These are phyloP conservation scores for Tricholaema leucomelas DNA, from an alignment of 2,113 vertebrate species.

Conservation along the genomic window DNA sequence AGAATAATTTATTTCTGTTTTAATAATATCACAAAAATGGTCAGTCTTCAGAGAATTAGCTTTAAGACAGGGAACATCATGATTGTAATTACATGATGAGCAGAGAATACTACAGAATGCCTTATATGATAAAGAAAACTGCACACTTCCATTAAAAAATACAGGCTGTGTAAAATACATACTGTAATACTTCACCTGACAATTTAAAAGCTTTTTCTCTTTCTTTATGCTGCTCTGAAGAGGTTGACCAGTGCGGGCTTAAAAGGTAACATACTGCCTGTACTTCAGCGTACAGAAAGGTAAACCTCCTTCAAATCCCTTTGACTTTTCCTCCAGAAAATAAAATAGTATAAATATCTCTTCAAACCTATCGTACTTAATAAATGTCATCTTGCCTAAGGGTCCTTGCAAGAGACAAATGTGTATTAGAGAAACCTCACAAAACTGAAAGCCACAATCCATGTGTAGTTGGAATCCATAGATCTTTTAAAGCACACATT, in stretches of 20 bases:
- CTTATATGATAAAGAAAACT: background rate
- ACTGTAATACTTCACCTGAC: background rate
- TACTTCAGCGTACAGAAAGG: background rate
- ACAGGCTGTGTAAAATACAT: background rate
- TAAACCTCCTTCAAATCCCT: constrained; percentile 18
- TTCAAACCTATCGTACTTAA: constrained; percentile 18
- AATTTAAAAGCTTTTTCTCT: background rate
- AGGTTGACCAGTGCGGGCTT: background rate
- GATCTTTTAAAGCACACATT: constrained; percentile 39
- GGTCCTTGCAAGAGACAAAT: background rate
- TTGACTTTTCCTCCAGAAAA: constrained; percentile 9
- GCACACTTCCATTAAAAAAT: background rate
- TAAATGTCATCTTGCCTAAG: constrained; percentile 31
- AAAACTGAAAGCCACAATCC: constrained; percentile 34
- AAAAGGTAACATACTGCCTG: background rate
- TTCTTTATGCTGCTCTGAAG: background rate
- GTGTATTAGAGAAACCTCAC: background rate
- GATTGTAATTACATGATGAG: background rate
- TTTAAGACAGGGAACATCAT: background rate
- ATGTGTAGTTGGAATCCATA: constrained; percentile 44
- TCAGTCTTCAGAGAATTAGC: background rate
- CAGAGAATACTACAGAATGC: background rate
- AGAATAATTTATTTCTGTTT: background rate
- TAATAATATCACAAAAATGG: background rate
- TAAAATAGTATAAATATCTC: constrained; percentile 18